Evolutionary conservation across 2,113 vertebrate genomes (phyloP), one percentile per base, ranked within the genome.

Genomic region (Abramis brama): DNA sequence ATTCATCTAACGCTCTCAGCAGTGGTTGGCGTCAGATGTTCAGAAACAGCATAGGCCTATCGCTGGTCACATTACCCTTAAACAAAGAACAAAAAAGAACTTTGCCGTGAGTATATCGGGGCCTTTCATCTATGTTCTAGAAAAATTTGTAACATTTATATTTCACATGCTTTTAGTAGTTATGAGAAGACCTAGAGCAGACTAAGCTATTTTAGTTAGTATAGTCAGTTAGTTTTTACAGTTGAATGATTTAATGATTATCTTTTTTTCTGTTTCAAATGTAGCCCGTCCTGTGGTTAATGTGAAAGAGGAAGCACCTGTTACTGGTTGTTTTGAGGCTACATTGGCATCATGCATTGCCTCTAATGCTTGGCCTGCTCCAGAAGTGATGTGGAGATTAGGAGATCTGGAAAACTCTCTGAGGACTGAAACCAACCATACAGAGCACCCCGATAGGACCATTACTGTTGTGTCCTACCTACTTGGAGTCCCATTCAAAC

Each of bases 321-420:
- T 12, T 70, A 11, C 84, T 85, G 90, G 86, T 6, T 9, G 64
- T 4, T 8, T 80, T 10, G 87, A 89, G 1, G 74, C 80, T 60
- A n/a, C 5, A 2, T 74, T 93, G 1, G 89, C 83, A 0, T 89
- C 74, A 36, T 94, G 93, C 84, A 71, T 45, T 2, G 91, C 93
- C 47, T 77, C 89, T 12, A 71, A 52, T 39, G 86, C 90, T 5
- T 79, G n/a, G 13, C 94, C 94, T 74, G 62, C 74, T 36, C 88
- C 92, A 39, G 25, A 30, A 10, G 88, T 94, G 6, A 82, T 0
- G 0, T 94, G 93, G 93, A 0, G 8, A 19, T 82, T 73, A 3
- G 86, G 23, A 30, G 2, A 13, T 73, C 25, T 91, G 25, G 7
- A 0, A 11, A 9, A 30, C 8, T 62, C 8, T 3, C 2, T 94